These are phyloP conservation scores for Phrynocephalus vlangalii DNA, from an alignment of 2,797 vertebrate species.

Conservation along the genomic window DNA sequence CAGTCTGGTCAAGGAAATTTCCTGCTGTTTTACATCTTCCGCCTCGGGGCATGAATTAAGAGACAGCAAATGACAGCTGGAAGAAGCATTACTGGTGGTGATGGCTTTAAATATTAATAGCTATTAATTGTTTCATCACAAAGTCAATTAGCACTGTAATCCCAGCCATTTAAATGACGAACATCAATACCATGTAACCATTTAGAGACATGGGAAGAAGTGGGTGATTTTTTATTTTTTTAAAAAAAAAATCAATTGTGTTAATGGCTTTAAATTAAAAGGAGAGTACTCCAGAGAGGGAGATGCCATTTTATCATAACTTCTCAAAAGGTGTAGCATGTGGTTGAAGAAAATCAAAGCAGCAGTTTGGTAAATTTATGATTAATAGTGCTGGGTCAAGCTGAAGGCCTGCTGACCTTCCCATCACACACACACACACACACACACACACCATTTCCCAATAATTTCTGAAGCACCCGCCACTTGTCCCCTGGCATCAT, in stretches of 20 bases:
- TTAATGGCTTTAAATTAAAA: slow-evolving; percentile 35
- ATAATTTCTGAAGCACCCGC: no score
- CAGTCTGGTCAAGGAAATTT: slow-evolving; percentile 13
- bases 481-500: no score
- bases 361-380: no score
- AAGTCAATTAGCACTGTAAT: slow-evolving; percentile 75
- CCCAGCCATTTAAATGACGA: slow-evolving; percentile 73
- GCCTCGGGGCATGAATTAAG: slow-evolving; percentile 51
- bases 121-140: slow-evolving; percentile 77
- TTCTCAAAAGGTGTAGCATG: background rate
- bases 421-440: no score
- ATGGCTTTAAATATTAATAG: slow-evolving; percentile 72
- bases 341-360: no score
- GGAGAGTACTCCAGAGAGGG: slow-evolving; percentile 23
- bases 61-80: slow-evolving; percentile 50
- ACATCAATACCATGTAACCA: slow-evolving; percentile 71
- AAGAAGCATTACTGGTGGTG: slow-evolving; percentile 59
- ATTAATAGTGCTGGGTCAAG: background rate
- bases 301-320: background rate
- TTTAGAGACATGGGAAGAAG: slow-evolving; percentile 58
- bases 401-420: background rate
- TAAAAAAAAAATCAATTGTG: slow-evolving; percentile 44
- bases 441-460: no score
- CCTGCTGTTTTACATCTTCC: slow-evolving; percentile 43
- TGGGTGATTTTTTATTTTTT: slow-evolving; percentile 55